Evolutionary conservation across 30 jellyfish, hydroid and myxozoan genomes (phyloP).

Genomic region (Hydractinia echinata): DNA sequence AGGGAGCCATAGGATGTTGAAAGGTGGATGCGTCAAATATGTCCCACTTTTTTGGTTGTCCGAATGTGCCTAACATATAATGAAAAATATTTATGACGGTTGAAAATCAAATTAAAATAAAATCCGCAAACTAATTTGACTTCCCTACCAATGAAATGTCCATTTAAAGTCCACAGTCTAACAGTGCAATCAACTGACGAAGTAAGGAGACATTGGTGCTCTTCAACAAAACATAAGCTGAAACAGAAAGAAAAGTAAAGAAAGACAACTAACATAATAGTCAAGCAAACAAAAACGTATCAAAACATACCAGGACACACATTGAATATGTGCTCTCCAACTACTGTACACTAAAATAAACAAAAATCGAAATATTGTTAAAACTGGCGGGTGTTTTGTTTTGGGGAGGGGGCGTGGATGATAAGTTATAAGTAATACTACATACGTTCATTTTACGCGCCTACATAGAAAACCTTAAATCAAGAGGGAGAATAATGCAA

Average conservation of each 20-base stretch:
- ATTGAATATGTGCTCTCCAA: constrained; percentile 84
- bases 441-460: too few relatives aligned
- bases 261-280: background rate
- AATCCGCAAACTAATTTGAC: too few relatives aligned
- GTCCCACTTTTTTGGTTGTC: constrained; percentile 84
- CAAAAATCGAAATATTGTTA: too few relatives aligned
- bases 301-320: constrained; percentile 50
- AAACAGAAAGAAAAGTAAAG: background rate
- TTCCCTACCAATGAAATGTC: constrained; percentile 70
- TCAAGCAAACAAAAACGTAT: background rate
- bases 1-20: constrained; percentile 95
- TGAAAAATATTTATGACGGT: background rate
- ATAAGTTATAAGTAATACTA: too few relatives aligned
- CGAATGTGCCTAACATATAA: constrained; percentile 62
- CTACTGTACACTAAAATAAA: constrained; percentile 24
- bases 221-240: constrained; percentile 49
- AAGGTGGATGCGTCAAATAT: constrained; percentile 53
- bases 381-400: too few relatives aligned
- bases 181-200: constrained; percentile 86
- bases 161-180: constrained; percentile 75
- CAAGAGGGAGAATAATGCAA: background rate
- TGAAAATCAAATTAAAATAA: too few relatives aligned
- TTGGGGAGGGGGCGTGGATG: too few relatives aligned
- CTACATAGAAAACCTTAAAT: too few relatives aligned
- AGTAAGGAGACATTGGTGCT: constrained; percentile 54